Evolutionary conservation across 1,140 invertebrate genomes (phyloP).

Genomic region (Aricia agestis): DNA sequence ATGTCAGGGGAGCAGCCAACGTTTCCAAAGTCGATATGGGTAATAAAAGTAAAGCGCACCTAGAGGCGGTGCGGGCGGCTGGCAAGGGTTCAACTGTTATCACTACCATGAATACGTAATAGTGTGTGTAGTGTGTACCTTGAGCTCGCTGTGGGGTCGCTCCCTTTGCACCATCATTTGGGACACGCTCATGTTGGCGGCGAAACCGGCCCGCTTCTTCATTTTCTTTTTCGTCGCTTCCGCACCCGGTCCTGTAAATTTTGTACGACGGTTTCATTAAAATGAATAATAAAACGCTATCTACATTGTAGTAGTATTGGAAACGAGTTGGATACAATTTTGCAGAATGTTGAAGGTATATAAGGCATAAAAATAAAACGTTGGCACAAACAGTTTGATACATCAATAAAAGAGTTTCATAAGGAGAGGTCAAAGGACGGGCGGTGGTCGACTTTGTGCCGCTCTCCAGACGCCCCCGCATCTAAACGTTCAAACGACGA

Average conservation of each 20-base stretch:
- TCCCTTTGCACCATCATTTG: slow-evolving; percentile 82
- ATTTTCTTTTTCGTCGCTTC: slow-evolving; percentile 79
- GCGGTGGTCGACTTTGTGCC: slow-evolving; percentile 50
- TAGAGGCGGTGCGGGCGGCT: slow-evolving; percentile 29
- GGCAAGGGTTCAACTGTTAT: slow-evolving; percentile 50
- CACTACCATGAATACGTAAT: slow-evolving; percentile 53
- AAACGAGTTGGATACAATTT: neutral
- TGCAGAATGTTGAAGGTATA: neutral
- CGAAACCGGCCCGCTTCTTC: slow-evolving; percentile 78
- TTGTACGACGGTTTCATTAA: slow-evolving; percentile 33
- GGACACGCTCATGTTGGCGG: slow-evolving; percentile 79
- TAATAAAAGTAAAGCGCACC: slow-evolving; percentile 34
- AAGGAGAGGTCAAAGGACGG: slow-evolving; percentile 45
- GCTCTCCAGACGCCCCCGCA: slow-evolving; percentile 61
- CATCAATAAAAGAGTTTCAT: slow-evolving; percentile 17
- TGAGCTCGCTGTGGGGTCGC: slow-evolving; percentile 56
- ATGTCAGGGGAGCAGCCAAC: slow-evolving; percentile 22
- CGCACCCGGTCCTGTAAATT: slow-evolving; percentile 65
- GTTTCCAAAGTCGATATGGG: slow-evolving; percentile 27
- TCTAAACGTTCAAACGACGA: slow-evolving; percentile 32
- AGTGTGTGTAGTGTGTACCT: slow-evolving; percentile 41
- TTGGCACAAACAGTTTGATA: neutral
- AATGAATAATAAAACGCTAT: slow-evolving; percentile 16
- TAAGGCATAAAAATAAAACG: neutral
- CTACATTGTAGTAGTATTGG: neutral